Conservation (phyloP, 2,113 vertebrate genomes). For the Scomber japonicus region DNA sequence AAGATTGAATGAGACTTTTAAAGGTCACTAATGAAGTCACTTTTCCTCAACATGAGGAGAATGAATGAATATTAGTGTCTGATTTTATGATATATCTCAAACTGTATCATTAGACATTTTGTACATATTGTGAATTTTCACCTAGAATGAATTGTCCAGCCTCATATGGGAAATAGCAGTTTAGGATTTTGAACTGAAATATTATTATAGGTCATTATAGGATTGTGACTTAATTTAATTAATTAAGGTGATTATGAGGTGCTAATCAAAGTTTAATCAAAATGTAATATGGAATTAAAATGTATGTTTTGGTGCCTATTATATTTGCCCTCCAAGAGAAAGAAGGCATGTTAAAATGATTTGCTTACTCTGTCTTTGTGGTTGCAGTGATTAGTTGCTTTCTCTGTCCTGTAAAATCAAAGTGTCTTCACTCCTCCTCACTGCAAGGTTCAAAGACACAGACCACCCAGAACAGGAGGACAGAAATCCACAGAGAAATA, state of each 20-base stretch:
- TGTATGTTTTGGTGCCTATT: not conserved
- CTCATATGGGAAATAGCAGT: not conserved
- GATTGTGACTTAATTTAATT: not conserved
- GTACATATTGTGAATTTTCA: constrained; percentile 5
- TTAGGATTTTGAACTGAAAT: not conserved
- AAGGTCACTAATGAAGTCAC: not conserved
- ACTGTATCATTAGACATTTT: not conserved
- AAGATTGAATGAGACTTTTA: not conserved
- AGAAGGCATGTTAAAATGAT: constrained; percentile 17
- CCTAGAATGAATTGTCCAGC: not conserved
- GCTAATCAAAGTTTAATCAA: not conserved
- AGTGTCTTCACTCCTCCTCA: constrained; percentile 47
- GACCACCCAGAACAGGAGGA: constrained; percentile 60
- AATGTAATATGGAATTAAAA: not conserved
- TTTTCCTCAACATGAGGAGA: constrained; percentile 4
- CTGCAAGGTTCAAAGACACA: constrained; percentile 56
- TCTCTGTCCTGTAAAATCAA: constrained; percentile 37
- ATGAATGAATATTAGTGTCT: not conserved
- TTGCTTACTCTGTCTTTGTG: constrained; percentile 4
- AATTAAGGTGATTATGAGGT: not conserved
- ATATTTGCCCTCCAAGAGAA: not conserved
- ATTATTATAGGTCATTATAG: not conserved
- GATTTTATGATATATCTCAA: not conserved
- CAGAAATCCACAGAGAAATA: constrained; percentile 9
- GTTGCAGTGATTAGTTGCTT: constrained; percentile 42